Base-by-base conservation (phyloP, 2,888 invertebrate species). In the Hyposoter didymator region DNA sequence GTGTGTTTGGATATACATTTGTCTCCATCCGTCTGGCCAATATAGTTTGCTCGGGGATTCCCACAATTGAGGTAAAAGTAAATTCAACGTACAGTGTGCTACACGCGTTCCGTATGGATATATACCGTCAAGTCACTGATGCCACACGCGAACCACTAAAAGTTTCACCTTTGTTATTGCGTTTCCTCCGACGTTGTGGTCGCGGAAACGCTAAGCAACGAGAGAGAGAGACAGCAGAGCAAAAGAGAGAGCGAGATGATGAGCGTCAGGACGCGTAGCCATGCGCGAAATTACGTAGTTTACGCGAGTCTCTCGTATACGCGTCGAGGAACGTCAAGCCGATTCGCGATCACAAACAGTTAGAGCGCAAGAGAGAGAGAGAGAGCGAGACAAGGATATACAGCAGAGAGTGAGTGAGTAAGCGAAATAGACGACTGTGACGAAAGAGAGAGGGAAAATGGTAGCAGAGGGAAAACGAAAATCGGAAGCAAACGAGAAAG, bases 221-320 rank as follows among this genome's bases (percentile, higher is more conserved):
- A 70, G 66, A 74, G n/a, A n/a, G 59, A 79, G 70, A 28, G 35
- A 43, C 35, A 72, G 67, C 28, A 35, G 49, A 72, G 67, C 67
- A 78, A 85, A 59, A 78, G 82, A 85, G 75, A 52, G 66, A 74
- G 74, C 45, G 45, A 17, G 52, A 59, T 59, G 72, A 55, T 84
- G 82, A 47, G 49, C 82, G 84, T 78, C 87, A 82, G 81, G 80
- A 86, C 88, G 89, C 82, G 87, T 89, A 90, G 89, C 91, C 89
- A 90, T 88, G 89, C 92, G 91, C 90, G 91, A 92, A 92, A 92
- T 92, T 92, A 90, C 91, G 89, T 90, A 90, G 90, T 90, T 90
- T 90, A 82, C 85, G 84, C 85, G 80, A 84, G 70, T 73, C 55
- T 70, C 85, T 78, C 69, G 59, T 74, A 74, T 59, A 69, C 55